These are phyloP conservation scores for Colletes gigas DNA, from an alignment of 1,140 invertebrate genomes.

Conservation along the genomic window DNA sequence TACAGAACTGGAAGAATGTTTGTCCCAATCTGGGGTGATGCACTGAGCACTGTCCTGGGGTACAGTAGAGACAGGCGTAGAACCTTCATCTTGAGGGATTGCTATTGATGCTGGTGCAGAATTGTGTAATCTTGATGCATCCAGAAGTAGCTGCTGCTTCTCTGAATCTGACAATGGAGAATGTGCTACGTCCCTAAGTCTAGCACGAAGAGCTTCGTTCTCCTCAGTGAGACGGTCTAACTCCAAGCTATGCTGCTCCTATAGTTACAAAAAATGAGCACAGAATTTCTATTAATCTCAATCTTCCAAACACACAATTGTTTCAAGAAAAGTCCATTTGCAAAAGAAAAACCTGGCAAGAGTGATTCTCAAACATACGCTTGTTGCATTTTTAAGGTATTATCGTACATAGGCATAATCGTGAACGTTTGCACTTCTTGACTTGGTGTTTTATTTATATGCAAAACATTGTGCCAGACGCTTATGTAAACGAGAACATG, in stretches of 20 bases:
- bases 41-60: slow-evolving; percentile 84
- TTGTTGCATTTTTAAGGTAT: background rate
- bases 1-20: slow-evolving; percentile 90
- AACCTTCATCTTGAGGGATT: slow-evolving; percentile 76
- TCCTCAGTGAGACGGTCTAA: slow-evolving; percentile 86
- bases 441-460: background rate
- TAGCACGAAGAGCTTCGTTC: slow-evolving; percentile 87
- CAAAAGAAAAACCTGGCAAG: too few relatives aligned
- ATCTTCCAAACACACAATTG: too few relatives aligned
- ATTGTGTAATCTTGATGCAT: slow-evolving; percentile 85
- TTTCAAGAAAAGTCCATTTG: too few relatives aligned
- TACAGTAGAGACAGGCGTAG: slow-evolving; percentile 70
- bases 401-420: background rate
- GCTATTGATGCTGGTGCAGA: slow-evolving; percentile 85
- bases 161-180: slow-evolving; percentile 91
- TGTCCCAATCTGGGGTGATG: slow-evolving; percentile 92
- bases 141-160: slow-evolving; percentile 88
- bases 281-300: slow-evolving; percentile 4
- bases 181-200: slow-evolving; percentile 88
- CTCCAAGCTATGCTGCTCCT: slow-evolving; percentile 85
- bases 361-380: too few relatives aligned
- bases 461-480: background rate
- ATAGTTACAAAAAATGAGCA: slow-evolving; percentile 16
- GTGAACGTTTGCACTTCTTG: background rate
- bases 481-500: slow-evolving; percentile 40